A percentile compares a stretch with the other conserved stretches of the same genome.
phyloP scores from a whole-genome alignment of 2,113 vertebrate genomes.

The Cryptotis parvus region DNA sequence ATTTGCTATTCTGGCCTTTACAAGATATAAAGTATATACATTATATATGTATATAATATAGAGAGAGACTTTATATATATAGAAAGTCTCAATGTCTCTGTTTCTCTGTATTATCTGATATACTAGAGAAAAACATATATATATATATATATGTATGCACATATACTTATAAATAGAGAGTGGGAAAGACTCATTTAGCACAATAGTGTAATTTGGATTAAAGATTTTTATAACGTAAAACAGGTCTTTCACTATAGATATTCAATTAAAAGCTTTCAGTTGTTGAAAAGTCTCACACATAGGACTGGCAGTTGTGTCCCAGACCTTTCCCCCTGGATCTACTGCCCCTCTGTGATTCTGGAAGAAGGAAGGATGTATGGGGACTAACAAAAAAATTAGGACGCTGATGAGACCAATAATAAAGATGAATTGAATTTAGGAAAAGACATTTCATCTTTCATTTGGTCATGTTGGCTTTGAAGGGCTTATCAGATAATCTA shows the following conservation, averaged over 20 bases:
- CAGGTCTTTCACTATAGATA: not conserved
- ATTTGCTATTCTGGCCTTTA: not conserved
- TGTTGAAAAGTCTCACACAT: not conserved
- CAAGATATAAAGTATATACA: too few species aligned
- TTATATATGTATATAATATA: too few species aligned
- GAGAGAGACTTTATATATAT: too few species aligned
- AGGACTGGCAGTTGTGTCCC: not conserved
- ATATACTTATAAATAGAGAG: too few species aligned
- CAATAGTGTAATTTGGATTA: not conserved
- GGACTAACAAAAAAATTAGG: not conserved
- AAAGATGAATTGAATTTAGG: not conserved
- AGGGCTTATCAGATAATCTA: not conserved
- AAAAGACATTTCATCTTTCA: not conserved
- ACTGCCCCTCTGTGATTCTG: not conserved
- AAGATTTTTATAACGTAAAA: not conserved
- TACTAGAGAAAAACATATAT: too few species aligned
- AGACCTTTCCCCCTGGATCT: not conserved
- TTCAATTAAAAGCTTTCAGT: not conserved
- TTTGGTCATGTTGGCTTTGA: slow-evolving; percentile 2
- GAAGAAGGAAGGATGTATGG: not conserved
- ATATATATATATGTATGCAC: too few species aligned
- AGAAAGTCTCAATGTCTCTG: too few species aligned
- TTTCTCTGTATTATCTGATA: too few species aligned
- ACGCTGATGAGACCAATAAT: not conserved
- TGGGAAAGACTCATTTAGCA: not conserved